A percentile compares a stretch with the other conserved stretches of the same genome.
Evolutionary conservation across 2,888 invertebrate species (phyloP).

Genomic region (Pseudococcus viburni): DNA sequence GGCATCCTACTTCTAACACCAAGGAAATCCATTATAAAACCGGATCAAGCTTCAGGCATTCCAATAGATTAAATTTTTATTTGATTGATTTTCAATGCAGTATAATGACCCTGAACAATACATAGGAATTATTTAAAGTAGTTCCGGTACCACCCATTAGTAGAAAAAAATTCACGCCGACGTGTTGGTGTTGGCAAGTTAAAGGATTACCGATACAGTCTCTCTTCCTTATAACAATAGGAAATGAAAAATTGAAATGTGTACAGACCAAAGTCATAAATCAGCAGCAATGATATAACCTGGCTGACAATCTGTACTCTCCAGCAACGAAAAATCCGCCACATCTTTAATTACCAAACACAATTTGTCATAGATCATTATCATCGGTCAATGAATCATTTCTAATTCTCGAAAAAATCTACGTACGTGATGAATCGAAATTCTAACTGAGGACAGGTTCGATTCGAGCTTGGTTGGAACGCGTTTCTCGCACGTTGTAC

Average conservation of each 20-base stretch:
- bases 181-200: neutral
- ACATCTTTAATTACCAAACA: neutral
- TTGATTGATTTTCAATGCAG: slow-evolving; percentile 50
- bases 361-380: neutral
- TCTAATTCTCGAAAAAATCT: neutral
- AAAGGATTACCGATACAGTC: neutral
- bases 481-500: slow-evolving; percentile 1
- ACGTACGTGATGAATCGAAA: neutral
- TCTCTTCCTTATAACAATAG: neutral
- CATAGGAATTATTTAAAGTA: slow-evolving; percentile 8
- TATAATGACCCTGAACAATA: slow-evolving; percentile 33
- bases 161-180: neutral
- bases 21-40: slow-evolving; percentile 1
- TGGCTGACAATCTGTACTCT: neutral
- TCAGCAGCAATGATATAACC: neutral
- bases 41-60: slow-evolving; percentile 19
- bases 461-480: neutral
- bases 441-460: neutral
- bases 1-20: neutral
- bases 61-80: slow-evolving; percentile 6
- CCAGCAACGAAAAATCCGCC: neutral
- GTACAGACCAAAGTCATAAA: neutral
- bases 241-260: neutral
- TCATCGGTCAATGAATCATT: neutral
- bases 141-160: slow-evolving; percentile 35